These are phyloP conservation scores for Actenoides lindsayi DNA, from an alignment of 2,113 vertebrate genomes.

Conservation along the genomic window DNA sequence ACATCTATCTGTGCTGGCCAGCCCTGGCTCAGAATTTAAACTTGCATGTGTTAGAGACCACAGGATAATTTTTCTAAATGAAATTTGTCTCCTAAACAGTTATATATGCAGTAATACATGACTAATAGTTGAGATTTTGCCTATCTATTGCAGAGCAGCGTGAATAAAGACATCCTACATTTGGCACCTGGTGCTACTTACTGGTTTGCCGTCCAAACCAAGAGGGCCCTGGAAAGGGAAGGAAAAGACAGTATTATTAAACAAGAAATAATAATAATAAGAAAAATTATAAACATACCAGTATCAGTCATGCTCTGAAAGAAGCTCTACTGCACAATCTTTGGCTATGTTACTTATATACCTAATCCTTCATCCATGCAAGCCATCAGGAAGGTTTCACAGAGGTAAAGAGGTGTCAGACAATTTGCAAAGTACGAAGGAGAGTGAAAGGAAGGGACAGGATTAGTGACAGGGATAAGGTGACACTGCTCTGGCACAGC, in stretches of 20 bases:
- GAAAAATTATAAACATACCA: not conserved
- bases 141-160: not conserved
- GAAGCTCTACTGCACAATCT: not conserved
- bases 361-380: conserved; percentile 28
- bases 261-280: not conserved
- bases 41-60: not conserved
- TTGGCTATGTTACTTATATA: not conserved
- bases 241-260: not conserved
- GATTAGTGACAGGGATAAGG: conserved; percentile 15
- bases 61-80: not conserved
- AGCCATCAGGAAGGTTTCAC: conserved; percentile 14
- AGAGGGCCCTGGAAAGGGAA: conserved; percentile 86
- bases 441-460: not conserved
- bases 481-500: not conserved
- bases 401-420: not conserved
- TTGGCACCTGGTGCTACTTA: conserved; percentile 77
- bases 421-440: not conserved
- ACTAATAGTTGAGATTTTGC: not conserved
- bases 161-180: not conserved
- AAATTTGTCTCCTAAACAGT: not conserved
- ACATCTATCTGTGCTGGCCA: not conserved
- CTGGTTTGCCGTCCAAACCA: conserved; percentile 94
- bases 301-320: not conserved
- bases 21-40: not conserved
- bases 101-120: not conserved